Evolutionary conservation across 2,888 invertebrate species (phyloP).

Genomic region (Capitulum mitella): DNA sequence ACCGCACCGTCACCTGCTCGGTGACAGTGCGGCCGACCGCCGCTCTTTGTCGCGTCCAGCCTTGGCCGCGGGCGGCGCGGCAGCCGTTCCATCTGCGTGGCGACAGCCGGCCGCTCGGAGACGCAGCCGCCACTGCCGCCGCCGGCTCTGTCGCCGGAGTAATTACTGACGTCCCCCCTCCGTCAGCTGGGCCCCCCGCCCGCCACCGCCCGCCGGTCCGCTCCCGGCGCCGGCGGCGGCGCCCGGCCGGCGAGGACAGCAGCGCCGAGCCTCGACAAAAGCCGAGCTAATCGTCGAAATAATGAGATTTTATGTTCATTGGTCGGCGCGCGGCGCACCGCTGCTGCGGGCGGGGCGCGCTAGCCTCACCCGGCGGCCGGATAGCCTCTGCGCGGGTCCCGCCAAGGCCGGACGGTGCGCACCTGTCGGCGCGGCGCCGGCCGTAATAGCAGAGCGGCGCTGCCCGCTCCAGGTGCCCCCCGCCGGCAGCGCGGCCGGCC

Average conservation of each 20-base stretch:
- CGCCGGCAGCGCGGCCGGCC: background rate
- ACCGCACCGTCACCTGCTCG: too few relatives aligned
- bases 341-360: background rate
- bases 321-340: background rate
- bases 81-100: too few relatives aligned
- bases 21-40: too few relatives aligned
- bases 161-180: too few relatives aligned
- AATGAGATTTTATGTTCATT: conserved; percentile 1
- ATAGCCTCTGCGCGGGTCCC: background rate
- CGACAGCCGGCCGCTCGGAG: too few relatives aligned
- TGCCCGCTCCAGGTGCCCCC: background rate
- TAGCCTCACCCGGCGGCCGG: background rate
- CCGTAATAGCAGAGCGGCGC: background rate
- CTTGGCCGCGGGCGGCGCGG: too few relatives aligned
- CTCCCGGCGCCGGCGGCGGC: background rate
- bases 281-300: background rate
- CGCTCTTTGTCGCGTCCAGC: too few relatives aligned
- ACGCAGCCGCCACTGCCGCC: too few relatives aligned
- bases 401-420: background rate
- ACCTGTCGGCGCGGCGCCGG: background rate
- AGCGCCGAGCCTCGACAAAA: background rate
- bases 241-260: background rate
- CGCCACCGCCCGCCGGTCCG: background rate
- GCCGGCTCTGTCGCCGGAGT: too few relatives aligned
- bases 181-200: too few relatives aligned